phyloP scores from a whole-genome alignment of 2,113 vertebrate genomes.

The Ploceus nigricollis region DNA sequence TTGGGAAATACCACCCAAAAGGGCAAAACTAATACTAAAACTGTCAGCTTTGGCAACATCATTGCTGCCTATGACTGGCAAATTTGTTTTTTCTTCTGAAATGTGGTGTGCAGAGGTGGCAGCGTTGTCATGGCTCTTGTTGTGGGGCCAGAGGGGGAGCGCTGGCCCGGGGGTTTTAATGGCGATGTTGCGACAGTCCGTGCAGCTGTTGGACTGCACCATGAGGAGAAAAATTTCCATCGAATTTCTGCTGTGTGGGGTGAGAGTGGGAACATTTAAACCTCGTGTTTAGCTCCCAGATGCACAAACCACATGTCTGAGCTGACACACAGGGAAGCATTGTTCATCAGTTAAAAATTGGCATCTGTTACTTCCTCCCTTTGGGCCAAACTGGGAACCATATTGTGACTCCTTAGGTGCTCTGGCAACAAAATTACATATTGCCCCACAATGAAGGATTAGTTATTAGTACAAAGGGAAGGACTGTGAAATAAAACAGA shows the following conservation, averaged over 20 bases:
- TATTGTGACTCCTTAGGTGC: not conserved
- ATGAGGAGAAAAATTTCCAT: not conserved
- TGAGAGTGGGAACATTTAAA: not conserved
- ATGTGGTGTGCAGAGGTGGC: not conserved
- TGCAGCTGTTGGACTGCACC: not conserved
- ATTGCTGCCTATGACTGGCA: not conserved
- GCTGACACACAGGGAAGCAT: constrained; percentile 56
- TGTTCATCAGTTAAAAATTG: constrained; percentile 55
- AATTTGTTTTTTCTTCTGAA: not conserved
- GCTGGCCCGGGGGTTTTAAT: rapidly evolving
- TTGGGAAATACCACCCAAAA: not conserved
- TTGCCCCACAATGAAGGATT: not conserved
- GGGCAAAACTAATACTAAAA: not conserved
- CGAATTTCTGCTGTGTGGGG: not conserved
- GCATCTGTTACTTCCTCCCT: constrained; percentile 35
- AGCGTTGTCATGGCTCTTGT: not conserved
- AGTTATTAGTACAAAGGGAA: not conserved
- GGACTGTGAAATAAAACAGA: not conserved
- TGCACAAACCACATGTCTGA: constrained; percentile 60
- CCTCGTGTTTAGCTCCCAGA: constrained; percentile 12
- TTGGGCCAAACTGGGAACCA: not conserved
- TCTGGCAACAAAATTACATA: not conserved
- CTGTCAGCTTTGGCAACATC: not conserved
- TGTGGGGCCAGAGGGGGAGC: not conserved
- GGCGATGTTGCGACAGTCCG: not conserved